Percentiles rank a stretch among this genome's conserved stretches.
Conservation (phyloP, 2,113 vertebrate species). For the Tylochromis polylepis region DNA sequence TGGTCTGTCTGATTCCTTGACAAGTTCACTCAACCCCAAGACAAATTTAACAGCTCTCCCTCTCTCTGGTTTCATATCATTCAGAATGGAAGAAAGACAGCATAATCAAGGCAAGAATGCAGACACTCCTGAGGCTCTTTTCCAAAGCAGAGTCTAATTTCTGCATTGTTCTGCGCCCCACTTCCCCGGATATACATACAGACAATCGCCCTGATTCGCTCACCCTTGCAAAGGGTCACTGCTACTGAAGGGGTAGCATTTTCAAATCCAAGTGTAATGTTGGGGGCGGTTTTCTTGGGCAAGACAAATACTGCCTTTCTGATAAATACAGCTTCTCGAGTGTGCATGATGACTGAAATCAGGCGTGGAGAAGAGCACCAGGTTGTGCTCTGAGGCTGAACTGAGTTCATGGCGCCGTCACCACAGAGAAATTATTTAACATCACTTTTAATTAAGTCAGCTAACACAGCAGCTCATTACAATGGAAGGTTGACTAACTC, state of each 20-base stretch:
- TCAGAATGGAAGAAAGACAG: constrained; percentile 37
- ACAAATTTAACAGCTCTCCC: constrained; percentile 34
- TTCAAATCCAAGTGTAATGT: constrained; percentile 7
- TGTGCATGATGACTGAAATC: constrained; percentile 46
- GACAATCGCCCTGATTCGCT: constrained; percentile 43
- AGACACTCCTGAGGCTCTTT: constrained; percentile 31
- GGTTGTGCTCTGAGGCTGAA: constrained; percentile 34
- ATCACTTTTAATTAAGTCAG: constrained; percentile 71
- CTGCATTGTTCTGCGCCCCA: constrained; percentile 13
- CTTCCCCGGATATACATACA: constrained; percentile 47
- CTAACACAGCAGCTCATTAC: constrained; percentile 50
- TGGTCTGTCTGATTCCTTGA: constrained; percentile 8
- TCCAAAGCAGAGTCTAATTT: constrained; percentile 32
- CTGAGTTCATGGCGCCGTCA: constrained; percentile 32
- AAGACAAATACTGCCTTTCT: background rate
- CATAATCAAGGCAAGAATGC: constrained; percentile 30
- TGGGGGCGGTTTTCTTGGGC: background rate
- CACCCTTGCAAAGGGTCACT: constrained; percentile 1
- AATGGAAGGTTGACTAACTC: constrained; percentile 55
- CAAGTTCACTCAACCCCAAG: constrained; percentile 46
- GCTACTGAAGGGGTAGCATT: background rate
- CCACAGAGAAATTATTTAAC: constrained; percentile 63
- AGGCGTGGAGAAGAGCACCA: constrained; percentile 20
- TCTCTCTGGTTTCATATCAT: constrained; percentile 22
- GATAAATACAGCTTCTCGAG: constrained; percentile 20